These are phyloP conservation scores for Galaxias olidus DNA, from an alignment of 2,797 vertebrate species.

Conservation along the genomic window DNA sequence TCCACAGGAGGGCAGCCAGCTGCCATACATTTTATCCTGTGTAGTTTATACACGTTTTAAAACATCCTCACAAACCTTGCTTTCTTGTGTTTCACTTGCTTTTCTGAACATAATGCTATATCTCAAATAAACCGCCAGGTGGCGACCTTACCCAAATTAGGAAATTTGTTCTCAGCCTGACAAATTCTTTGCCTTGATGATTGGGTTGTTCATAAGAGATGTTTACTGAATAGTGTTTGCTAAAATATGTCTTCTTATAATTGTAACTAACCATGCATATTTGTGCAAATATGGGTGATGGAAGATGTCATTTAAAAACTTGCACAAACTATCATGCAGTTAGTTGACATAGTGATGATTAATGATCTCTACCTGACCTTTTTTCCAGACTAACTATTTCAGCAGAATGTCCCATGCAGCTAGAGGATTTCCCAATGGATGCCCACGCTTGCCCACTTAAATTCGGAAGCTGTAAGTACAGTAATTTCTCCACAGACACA, in stretches of 20 bases:
- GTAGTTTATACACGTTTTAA: no score
- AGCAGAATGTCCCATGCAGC: constrained; percentile 97
- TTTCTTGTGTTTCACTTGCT: constrained; percentile 7
- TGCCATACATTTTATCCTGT: no score
- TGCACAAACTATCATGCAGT: no score
- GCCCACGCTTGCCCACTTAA: constrained; percentile 96
- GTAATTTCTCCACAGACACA: no score
- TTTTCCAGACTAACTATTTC: constrained; percentile 90
- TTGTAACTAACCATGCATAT: neutral
- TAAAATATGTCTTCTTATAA: no score
- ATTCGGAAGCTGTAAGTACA: constrained; percentile 98
- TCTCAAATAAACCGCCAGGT: constrained; percentile 35
- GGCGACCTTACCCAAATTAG: constrained; percentile 43
- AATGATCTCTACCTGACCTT: neutral
- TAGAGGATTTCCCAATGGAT: constrained; percentile 99
- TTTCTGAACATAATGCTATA: constrained; percentile 2
- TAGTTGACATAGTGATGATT: no score
- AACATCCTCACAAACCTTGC: neutral
- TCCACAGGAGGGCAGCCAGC: no score
- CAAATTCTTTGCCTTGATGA: neutral
- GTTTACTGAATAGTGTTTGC: no score
- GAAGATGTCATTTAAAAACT: no score
- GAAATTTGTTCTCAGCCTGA: neutral
- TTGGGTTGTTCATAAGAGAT: neutral
- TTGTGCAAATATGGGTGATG: no score